These are phyloP conservation scores for Cylindroiulus punctatus DNA, from an alignment of 2,888 invertebrate species.

Conservation along the genomic window DNA sequence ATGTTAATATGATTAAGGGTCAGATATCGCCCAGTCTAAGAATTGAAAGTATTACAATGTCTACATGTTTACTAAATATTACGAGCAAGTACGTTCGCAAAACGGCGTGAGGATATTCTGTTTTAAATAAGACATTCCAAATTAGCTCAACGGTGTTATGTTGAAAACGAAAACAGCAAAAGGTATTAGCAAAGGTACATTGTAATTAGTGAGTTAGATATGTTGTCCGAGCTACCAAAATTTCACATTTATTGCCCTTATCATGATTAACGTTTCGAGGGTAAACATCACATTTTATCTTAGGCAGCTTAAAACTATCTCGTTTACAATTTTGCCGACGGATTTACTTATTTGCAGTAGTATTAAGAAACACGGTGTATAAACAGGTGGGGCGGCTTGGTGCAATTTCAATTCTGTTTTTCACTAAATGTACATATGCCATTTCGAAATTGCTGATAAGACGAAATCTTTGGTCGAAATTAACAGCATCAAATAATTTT, in stretches of 20 bases:
- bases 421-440: neutral
- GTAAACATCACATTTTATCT: neutral
- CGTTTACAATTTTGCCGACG: slow-evolving; percentile 30
- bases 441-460: slow-evolving; percentile 34
- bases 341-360: neutral
- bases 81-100: no score
- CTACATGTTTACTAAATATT: no score
- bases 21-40: no score
- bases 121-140: no score
- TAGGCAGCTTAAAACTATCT: slow-evolving; percentile 24
- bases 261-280: neutral
- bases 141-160: neutral
- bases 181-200: neutral
- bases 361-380: neutral
- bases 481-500: slow-evolving; percentile 19
- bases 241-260: neutral
- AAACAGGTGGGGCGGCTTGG: neutral
- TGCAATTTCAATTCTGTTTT: neutral
- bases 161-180: neutral
- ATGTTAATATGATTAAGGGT: no score
- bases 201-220: neutral
- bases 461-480: slow-evolving; percentile 6
- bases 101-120: no score
- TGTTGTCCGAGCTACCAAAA: neutral
- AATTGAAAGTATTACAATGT: no score